Conservation (phyloP, 2,888 invertebrate genomes). For the Lithophane ornitopus region DNA sequence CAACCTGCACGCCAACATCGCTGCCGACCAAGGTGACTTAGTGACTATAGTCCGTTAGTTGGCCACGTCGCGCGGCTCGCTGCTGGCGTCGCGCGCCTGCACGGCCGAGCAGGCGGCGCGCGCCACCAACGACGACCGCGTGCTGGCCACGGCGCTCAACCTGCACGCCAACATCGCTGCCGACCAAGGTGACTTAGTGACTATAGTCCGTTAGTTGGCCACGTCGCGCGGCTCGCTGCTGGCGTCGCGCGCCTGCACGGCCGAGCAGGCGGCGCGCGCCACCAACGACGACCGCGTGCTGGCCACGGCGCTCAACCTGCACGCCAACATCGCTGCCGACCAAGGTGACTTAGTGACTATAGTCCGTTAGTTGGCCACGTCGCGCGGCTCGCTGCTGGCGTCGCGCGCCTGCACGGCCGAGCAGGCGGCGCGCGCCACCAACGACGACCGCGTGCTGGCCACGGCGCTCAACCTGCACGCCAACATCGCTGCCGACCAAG, state of each 20-base stretch:
- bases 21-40: conserved; percentile 68
- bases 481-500: conserved; percentile 74
- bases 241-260: conserved; percentile 95
- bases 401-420: conserved; percentile 95
- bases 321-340: conserved; percentile 76
- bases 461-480: conserved; percentile 93
- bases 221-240: conserved; percentile 97
- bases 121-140: conserved; percentile 95
- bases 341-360: conserved; percentile 55
- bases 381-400: conserved; percentile 95
- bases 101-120: conserved; percentile 92
- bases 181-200: conserved; percentile 64
- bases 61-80: conserved; percentile 96
- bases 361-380: conserved; percentile 92
- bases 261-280: conserved; percentile 91
- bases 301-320: conserved; percentile 93
- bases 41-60: conserved; percentile 72
- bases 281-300: conserved; percentile 96
- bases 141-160: conserved; percentile 94
- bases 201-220: conserved; percentile 88
- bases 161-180: conserved; percentile 83
- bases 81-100: conserved; percentile 95
- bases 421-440: conserved; percentile 89
- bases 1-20: conserved; percentile 87
- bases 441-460: conserved; percentile 96